Conservation (phyloP, 2,888 invertebrate genomes). For the Drosophila percnosoma region DNA sequence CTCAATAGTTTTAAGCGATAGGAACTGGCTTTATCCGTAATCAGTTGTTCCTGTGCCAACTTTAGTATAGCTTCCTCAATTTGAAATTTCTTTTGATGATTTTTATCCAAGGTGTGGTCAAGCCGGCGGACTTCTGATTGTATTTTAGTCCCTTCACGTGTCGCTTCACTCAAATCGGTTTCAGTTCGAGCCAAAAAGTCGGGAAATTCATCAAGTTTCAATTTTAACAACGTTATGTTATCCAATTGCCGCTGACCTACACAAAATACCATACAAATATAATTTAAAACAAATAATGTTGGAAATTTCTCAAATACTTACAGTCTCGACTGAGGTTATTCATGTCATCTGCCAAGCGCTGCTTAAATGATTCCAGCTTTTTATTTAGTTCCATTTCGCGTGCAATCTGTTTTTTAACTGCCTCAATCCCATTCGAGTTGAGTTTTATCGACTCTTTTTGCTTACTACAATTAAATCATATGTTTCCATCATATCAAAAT, state of each 20-base stretch:
- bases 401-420: constrained; percentile 88
- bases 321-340: constrained; percentile 70
- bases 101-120: constrained; percentile 85
- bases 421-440: constrained; percentile 87
- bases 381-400: constrained; percentile 90
- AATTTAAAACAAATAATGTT: not conserved
- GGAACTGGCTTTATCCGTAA: constrained; percentile 89
- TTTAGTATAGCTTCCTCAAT: constrained; percentile 88
- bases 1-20: constrained; percentile 84
- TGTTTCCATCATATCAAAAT: not conserved
- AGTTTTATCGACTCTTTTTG: constrained; percentile 87
- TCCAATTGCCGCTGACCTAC: constrained; percentile 86
- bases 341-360: constrained; percentile 87
- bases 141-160: constrained; percentile 83
- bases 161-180: constrained; percentile 87
- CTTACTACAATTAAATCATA: constrained; percentile 83
- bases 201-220: constrained; percentile 86
- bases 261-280: not conserved
- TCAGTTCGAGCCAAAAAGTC: constrained; percentile 88
- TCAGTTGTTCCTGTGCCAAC: constrained; percentile 88
- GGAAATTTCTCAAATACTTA: constrained; percentile 51
- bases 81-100: constrained; percentile 86
- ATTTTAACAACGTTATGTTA: constrained; percentile 86
- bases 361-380: constrained; percentile 87
- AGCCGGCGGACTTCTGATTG: constrained; percentile 81